Evolutionary conservation across 2,113 vertebrate species (phyloP), one percentile per base, ranked within the genome.

Genomic region (Eulemur rufifrons): DNA sequence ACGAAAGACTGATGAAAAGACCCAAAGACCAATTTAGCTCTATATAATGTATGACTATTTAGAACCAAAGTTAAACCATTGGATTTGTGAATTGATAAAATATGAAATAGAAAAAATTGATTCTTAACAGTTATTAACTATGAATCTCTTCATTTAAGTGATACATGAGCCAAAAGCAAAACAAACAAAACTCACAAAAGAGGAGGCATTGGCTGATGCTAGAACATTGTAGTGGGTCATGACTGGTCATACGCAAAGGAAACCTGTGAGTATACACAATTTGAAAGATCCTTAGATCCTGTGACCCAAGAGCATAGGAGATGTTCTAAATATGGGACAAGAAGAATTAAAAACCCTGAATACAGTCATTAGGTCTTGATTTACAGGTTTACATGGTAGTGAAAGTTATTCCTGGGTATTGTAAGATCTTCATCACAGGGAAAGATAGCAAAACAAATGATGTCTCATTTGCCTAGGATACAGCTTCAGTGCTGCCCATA

Each of bases 361-460:
- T 66, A 50, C 13, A 66, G 12, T 34, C 27, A 34, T 76, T 59
- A 27, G 29, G 27, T 37, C 39, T 71, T 47, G 6, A 66, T 64
- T 63, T 96, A 23, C 27, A 73, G 11, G 91, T 15, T 77, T 39
- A n/a, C 17, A 17, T 29, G 32, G 9, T 61, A 76, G 63, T 45
- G 82, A 88, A 83, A 69, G 13, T 59, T 95, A 6, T 52, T 91
- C 29, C 5, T 82, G 23, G 10, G n/a, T 90, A 81, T 52, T 76
- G 11, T 34, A 68, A 64, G 37, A 68, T 6, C 5, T 2, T 52
- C 7, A 39, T 13, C 23, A 3, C 15, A 87, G 25, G 3, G 21
- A 6, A 80, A 83, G 11, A 56, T 29, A 59, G 32, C 20, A 84
- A 71, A 89, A 74, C 20, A 34, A 77, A 13, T 29, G 21, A 80